Evolutionary conservation across 2,888 invertebrate genomes (phyloP).

Genomic region (Watsonalla binaria): DNA sequence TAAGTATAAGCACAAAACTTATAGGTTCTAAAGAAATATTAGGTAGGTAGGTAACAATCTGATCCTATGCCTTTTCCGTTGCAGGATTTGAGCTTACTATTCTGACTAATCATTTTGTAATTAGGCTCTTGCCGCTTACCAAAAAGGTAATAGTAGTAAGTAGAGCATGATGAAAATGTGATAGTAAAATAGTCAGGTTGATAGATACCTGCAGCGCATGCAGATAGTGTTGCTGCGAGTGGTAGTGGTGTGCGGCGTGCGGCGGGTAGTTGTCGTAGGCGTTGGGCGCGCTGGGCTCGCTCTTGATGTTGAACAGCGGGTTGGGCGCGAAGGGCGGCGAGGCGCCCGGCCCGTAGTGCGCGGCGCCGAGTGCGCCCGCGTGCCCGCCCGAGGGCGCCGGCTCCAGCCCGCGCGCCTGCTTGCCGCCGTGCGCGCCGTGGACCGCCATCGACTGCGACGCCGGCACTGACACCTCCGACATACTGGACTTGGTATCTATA

Average conservation of each 20-base stretch:
- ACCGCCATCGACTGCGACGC: conserved; percentile 45
- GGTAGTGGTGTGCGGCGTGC: conserved; percentile 49
- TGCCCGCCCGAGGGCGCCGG: conserved; percentile 71
- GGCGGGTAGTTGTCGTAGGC: conserved; percentile 50
- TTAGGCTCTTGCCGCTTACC: too few relatives aligned
- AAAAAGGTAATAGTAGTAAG: too few relatives aligned
- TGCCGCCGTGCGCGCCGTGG: conserved; percentile 53
- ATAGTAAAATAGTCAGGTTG: neutral
- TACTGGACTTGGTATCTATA: conserved; percentile 62
- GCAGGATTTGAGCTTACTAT: too few relatives aligned
- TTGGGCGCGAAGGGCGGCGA: conserved; percentile 52
- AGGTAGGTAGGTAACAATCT: too few relatives aligned
- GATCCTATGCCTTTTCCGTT: too few relatives aligned
- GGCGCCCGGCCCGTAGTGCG: conserved; percentile 41
- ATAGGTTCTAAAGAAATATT: too few relatives aligned
- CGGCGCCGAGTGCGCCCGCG: conserved; percentile 36
- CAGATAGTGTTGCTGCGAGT: conserved; percentile 76
- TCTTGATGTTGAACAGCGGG: conserved; percentile 70
- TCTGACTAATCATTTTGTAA: too few relatives aligned
- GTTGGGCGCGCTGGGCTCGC: conserved; percentile 55
- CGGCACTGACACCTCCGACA: conserved; percentile 67
- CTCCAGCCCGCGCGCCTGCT: conserved; percentile 65
- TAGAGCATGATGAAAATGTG: too few relatives aligned
- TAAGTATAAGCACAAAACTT: too few relatives aligned
- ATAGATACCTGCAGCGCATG: conserved; percentile 70